Evolutionary conservation across 2,888 invertebrate genomes (phyloP).

Genomic region (Erebia ligea): DNA sequence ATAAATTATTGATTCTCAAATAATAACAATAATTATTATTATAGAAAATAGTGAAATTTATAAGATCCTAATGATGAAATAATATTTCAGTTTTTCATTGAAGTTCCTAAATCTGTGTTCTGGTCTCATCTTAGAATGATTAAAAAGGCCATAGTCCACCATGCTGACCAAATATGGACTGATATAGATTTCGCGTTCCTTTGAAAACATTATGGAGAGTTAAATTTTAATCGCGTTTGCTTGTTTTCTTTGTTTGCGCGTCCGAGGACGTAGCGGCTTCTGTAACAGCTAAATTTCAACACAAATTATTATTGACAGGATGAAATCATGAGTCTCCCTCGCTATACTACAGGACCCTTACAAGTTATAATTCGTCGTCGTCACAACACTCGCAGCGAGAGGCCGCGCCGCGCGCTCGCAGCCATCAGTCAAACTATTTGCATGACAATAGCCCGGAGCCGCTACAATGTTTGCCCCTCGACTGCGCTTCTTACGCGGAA

Average conservation of each 20-base stretch:
- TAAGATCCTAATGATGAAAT: conserved; percentile 86
- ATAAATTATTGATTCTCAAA: conserved; percentile 84
- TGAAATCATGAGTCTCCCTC: no score
- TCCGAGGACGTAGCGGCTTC: no score
- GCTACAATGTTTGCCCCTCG: conserved; percentile 34
- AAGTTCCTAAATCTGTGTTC: no score
- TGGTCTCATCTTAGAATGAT: no score
- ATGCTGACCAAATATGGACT: no score
- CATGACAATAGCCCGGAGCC: conserved; percentile 3
- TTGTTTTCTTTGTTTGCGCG: no score
- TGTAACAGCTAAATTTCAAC: no score
- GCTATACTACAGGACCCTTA: no score
- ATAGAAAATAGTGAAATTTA: conserved; percentile 84
- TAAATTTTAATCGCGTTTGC: no score
- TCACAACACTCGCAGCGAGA: neutral
- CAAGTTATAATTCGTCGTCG: neutral
- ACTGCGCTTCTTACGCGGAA: conserved; percentile 50
- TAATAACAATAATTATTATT: conserved; percentile 83
- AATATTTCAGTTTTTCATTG: conserved; percentile 81
- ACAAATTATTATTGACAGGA: no score
- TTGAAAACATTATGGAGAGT: neutral
- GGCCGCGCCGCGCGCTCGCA: neutral
- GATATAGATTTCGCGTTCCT: neutral
- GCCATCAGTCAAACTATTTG: neutral
- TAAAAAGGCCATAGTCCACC: no score